Conservation (phyloP, 1,140 invertebrate species). For the Sitobion miscanthi region DNA sequence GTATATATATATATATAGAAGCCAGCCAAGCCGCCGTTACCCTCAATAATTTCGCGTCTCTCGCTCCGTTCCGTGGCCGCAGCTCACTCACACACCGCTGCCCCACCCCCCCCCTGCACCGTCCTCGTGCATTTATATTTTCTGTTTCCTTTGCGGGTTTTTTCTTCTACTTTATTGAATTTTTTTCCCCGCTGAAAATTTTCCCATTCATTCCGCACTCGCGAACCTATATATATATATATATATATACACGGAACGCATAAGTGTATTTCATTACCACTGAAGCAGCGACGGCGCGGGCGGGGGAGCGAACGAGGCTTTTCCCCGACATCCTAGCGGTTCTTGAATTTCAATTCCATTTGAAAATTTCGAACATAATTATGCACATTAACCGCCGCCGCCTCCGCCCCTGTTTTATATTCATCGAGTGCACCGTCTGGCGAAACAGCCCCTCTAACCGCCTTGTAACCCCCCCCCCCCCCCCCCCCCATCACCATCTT, state of each 20-base stretch:
- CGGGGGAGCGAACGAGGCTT: not conserved
- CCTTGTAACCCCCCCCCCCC: not conserved
- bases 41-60: not conserved
- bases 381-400: slow-evolving; percentile 45
- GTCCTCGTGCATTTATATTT: not conserved
- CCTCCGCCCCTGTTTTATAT: slow-evolving; percentile 45
- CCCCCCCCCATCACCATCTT: not conserved
- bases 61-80: not conserved
- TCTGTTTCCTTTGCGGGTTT: not conserved
- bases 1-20: not conserved
- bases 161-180: not conserved
- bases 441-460: slow-evolving; percentile 12
- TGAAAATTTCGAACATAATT: slow-evolving; percentile 51
- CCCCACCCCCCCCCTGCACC: too few relatives aligned
- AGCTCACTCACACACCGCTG: not conserved
- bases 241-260: not conserved
- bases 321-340: not conserved
- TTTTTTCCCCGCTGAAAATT: not conserved
- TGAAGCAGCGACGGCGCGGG: too few relatives aligned
- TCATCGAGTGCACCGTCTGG: slow-evolving; percentile 47
- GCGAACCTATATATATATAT: too few relatives aligned
- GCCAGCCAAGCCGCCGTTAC: not conserved
- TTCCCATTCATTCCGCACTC: not conserved
- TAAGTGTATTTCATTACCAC: not conserved
- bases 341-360: slow-evolving; percentile 54